A percentile compares a stretch with the other conserved stretches of the same genome.
These are phyloP conservation scores for Trachythela sp. DNA, from an alignment of 64 coral and sea anemone species.

Conservation along the genomic window DNA sequence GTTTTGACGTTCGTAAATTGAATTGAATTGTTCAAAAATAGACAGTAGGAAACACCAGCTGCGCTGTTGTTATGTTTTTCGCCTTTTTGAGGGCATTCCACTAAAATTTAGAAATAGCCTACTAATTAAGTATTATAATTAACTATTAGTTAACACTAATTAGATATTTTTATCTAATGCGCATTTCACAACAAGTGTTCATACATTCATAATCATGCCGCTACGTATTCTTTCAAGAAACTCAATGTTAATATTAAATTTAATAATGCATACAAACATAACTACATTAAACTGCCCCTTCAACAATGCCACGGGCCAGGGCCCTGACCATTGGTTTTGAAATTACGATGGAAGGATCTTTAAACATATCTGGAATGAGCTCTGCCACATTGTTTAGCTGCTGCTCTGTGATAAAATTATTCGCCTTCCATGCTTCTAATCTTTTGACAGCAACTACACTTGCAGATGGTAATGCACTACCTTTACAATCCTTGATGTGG, in stretches of 20 bases:
- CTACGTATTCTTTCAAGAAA: not conserved
- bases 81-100: no score
- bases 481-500: constrained; percentile 6
- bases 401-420: constrained; percentile 29
- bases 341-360: not conserved
- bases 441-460: not conserved
- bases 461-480: not conserved
- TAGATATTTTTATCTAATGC: no score
- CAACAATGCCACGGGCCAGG: constrained; percentile 40
- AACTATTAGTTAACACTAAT: no score
- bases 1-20: no score
- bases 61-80: no score
- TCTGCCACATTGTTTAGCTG: constrained; percentile 15
- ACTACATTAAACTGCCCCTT: constrained; percentile 30
- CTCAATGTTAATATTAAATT: not conserved
- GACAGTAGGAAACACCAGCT: no score
- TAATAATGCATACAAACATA: not conserved
- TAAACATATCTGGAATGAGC: constrained; percentile 1
- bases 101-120: no score
- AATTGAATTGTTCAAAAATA: no score
- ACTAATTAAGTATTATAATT: no score
- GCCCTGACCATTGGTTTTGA: constrained; percentile 31
- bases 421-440: constrained; percentile 29
- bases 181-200: no score
- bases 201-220: no score